Evolutionary conservation across 1,140 invertebrate genomes (phyloP), one percentile per base, ranked within the genome.

Genomic region (Plutomurus gul): DNA sequence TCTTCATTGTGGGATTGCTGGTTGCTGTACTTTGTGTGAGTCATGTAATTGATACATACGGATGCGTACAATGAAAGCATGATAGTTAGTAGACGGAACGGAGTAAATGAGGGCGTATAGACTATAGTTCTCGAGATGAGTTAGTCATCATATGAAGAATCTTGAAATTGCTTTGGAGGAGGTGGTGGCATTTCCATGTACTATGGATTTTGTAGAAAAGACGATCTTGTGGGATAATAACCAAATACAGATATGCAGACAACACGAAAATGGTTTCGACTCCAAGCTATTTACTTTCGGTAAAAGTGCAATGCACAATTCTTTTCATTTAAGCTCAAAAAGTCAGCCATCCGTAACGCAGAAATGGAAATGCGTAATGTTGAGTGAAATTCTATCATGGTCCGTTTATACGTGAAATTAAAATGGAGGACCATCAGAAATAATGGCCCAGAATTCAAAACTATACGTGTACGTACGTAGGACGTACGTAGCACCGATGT

Each of bases 11-110:
- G 56, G 27, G 56, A 65, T 65, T 65, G 56, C 27, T 51, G 47
- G 56, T n/a, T n/a, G 51, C 4, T 30, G 22, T 60, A 33, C 22
- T 6, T 51, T 25, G 20, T 65, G 13, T 65, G 56, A 65, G 30
- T 65, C 56, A 65, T 65, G 30, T 27, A 30, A 65, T 65, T 65
- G 30, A 65, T 65, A 65, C 25, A n/a, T n/a, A n/a, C n/a, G n/a
- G n/a, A n/a, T n/a, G n/a, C n/a, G n/a, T n/a, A n/a, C n/a, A n/a
- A n/a, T n/a, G n/a, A n/a, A n/a, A n/a, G n/a, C n/a, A n/a, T 8
- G 20, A 27, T 56, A 30, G 16, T 33, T n/a, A 65, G 27, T n/a
- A 33, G 27, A 30, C 36, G 25, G 30, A 27, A 33, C 11, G 39
- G 56, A 65, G 36, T 65, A 65, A 20, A 13, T 13, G 11, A 13